Base-by-base conservation (phyloP, 2,888 invertebrate genomes). In the Drosophila antonietae region DNA sequence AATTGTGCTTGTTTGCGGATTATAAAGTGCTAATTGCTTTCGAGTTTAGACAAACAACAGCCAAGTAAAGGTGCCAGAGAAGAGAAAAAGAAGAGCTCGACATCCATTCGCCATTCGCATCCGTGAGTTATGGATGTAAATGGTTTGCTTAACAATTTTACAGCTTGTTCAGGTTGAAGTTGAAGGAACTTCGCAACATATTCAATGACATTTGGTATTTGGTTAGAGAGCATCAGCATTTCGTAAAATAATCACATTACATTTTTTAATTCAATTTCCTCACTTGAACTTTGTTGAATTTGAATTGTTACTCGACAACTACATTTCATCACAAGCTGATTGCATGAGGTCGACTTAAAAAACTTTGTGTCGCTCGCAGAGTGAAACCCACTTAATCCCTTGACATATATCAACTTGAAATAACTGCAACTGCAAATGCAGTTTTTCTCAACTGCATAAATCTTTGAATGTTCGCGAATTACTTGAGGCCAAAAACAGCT, bases 401-500 rank as follows among this genome's bases (percentile, higher is more conserved):
- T 67, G 73, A 67, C 70, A 72, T 64, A 77, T 67, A 71, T 72
- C 87, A 88, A 78, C 65, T 53, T n/a, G 44, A 35, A 65, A 56
- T 64, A 81, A 63, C 57, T 67, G 41, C 44, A 67, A 52, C 37
- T 59, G 64, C 80, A 74, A 66, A 53, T 75, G 70, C 55, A 77
- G 41, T 60, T 88, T 67, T 62, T 58, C 58, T 39, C 46, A 69
- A 85, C 65, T 77, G 83, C 70, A 84, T 89, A 84, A 84, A 89
- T 84, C 84, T 76, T 80, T 58, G 63, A 85, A 28, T 75, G 65
- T 39, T 57, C 75, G 83, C 86, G 89, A 88, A 85, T 84, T 89
- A 84, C 84, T 88, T 89, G 75, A 60, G 58, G 73, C 63, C 63
- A 87, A 84, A 71, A 69, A 52, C 57, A 79, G 67, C 76, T 43